phyloP scores from a whole-genome alignment of 2,113 vertebrate genomes.

The Phocoena sinus region DNA sequence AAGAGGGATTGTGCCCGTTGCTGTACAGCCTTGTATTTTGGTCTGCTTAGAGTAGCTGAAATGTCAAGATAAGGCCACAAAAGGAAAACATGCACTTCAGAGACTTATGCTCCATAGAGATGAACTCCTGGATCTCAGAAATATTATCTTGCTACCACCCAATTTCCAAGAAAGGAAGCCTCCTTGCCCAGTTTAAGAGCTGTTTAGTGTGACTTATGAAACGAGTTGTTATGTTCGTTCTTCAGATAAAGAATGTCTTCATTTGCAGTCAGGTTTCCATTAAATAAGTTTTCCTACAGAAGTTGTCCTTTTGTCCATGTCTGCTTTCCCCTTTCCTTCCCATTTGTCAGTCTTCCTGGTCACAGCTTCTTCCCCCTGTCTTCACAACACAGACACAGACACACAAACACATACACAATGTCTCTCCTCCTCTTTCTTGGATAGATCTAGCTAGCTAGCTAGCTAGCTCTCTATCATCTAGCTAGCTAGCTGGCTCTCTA shows the following conservation, averaged over 20 bases:
- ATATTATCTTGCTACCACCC: neutral
- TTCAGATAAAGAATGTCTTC: neutral
- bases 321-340: neutral
- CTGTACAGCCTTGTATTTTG: neutral
- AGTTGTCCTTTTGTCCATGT: neutral
- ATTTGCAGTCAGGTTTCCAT: neutral
- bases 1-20: neutral
- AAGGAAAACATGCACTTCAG: neutral
- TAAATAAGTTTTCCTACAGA: neutral
- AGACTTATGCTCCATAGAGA: neutral
- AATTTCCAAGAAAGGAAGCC: neutral
- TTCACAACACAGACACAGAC: neutral
- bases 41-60: neutral
- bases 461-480: neutral
- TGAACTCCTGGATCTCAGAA: neutral
- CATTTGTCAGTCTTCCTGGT: fast-evolving
- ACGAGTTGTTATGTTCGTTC: neutral
- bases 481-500: neutral
- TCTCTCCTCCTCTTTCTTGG: neutral
- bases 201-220: neutral
- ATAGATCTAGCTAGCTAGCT: neutral
- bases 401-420: neutral
- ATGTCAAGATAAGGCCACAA: neutral
- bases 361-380: neutral
- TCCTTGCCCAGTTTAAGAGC: neutral